Evolutionary conservation across 2,797 vertebrate genomes (phyloP).

Genomic region (Chrysocyon brachyurus): DNA sequence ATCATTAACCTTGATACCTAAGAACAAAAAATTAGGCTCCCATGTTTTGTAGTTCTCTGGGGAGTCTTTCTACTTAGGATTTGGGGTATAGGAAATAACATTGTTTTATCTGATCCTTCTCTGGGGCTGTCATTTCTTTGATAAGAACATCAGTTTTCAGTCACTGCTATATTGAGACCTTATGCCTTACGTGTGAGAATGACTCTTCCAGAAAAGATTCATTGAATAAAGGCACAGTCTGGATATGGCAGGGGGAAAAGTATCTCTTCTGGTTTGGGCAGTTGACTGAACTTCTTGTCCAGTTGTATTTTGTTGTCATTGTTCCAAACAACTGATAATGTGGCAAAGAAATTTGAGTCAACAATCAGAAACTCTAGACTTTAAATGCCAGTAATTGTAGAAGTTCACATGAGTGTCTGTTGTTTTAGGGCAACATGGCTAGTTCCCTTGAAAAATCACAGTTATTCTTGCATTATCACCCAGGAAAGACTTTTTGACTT

Average conservation of each 20-base stretch:
- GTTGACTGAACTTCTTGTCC: constrained; percentile 37
- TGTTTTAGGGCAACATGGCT: background rate
- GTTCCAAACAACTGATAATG: constrained; percentile 31
- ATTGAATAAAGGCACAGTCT: background rate
- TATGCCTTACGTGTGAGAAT: background rate
- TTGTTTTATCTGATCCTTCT: constrained; percentile 25
- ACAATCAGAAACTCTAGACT: background rate
- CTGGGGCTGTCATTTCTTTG: background rate
- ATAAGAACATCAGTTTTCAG: constrained; percentile 41
- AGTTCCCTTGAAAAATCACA: constrained; percentile 15
- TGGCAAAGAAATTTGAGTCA: background rate
- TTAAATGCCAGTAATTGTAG: background rate
- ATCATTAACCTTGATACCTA: constrained; percentile 28
- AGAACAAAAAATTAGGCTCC: constrained; percentile 8
- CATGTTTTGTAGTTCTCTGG: background rate
- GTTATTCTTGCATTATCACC: background rate
- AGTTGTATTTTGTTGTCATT: background rate
- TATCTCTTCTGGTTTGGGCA: background rate
- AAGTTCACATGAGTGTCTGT: background rate
- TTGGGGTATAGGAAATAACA: background rate
- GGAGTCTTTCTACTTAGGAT: background rate
- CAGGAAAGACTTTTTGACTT: constrained; percentile 31
- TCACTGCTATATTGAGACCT: background rate
- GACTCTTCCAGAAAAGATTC: background rate
- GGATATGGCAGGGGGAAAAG: background rate